Evolutionary conservation across 2,113 vertebrate species (phyloP).

Genomic region (Drymodes brunneopygia): DNA sequence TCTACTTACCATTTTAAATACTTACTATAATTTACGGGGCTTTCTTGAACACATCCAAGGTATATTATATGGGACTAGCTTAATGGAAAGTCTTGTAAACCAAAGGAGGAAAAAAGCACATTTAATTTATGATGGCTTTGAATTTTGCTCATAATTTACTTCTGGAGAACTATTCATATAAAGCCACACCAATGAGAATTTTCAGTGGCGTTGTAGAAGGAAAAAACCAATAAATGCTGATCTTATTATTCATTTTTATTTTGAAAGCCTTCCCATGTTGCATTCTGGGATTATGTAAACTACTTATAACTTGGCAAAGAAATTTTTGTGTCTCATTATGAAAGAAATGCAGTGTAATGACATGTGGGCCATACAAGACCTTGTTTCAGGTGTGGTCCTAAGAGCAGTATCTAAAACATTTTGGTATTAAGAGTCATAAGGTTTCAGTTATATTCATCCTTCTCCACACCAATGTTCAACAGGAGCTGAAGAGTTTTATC

Average conservation of each 20-base stretch:
- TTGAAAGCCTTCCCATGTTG: conserved; percentile 51
- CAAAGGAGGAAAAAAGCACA: conserved; percentile 70
- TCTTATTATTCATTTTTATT: conserved; percentile 64
- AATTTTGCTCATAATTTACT: conserved; percentile 81
- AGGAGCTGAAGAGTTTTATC: not conserved
- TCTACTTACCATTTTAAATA: conserved; percentile 85
- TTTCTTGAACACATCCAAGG: conserved; percentile 80
- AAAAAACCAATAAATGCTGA: conserved; percentile 65
- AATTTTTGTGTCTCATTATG: not conserved
- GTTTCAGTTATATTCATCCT: not conserved
- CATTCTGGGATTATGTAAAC: conserved; percentile 62
- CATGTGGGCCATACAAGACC: not conserved
- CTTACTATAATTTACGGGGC: conserved; percentile 80
- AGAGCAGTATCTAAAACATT: not conserved
- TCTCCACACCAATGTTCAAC: not conserved
- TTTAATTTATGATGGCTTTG: conserved; percentile 78
- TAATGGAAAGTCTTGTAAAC: conserved; percentile 83
- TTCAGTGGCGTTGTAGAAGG: conserved; percentile 52
- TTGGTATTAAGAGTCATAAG: not conserved
- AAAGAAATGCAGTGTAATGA: conserved; percentile 16
- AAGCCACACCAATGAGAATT: conserved; percentile 67
- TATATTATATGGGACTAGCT: conserved; percentile 81
- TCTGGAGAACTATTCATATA: conserved; percentile 69
- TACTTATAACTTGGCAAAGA: conserved; percentile 37
- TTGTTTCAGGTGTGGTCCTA: not conserved